These are phyloP conservation scores for Vimba vimba DNA, from an alignment of 2,113 vertebrate genomes.

Conservation along the genomic window DNA sequence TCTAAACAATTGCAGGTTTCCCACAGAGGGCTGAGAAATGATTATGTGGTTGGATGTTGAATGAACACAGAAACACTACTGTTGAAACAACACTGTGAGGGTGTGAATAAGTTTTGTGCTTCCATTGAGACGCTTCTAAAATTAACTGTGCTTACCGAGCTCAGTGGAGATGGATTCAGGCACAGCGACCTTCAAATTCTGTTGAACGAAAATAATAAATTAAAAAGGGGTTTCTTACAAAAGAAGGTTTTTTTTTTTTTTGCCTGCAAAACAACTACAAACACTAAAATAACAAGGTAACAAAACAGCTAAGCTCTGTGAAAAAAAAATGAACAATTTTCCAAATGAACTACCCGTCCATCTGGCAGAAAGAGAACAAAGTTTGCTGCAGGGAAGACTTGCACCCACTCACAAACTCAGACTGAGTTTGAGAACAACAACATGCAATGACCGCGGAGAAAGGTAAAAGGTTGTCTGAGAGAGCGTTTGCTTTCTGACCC, in stretches of 20 bases:
- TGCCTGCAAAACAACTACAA: not conserved
- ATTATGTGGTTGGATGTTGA: conserved; percentile 20
- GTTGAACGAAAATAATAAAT: conserved; percentile 48
- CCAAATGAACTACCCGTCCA: not conserved
- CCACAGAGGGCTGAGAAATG: conserved; percentile 21
- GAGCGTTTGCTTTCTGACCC: conserved; percentile 26
- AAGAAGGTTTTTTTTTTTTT: not conserved
- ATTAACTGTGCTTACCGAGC: conserved; percentile 79
- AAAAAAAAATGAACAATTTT: not conserved
- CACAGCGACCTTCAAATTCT: conserved; percentile 92
- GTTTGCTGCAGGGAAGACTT: conserved; percentile 23
- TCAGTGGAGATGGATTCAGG: conserved; percentile 88
- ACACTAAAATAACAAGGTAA: conserved; percentile 8
- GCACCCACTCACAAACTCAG: not conserved
- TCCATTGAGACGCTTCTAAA: not conserved
- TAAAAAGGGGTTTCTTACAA: conserved; percentile 4
- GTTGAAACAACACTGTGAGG: conserved; percentile 11
- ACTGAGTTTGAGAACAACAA: conserved; percentile 17
- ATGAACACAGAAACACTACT: not conserved
- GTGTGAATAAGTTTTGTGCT: not conserved
- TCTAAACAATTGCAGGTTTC: conserved; percentile 1
- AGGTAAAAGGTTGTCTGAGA: conserved; percentile 31
- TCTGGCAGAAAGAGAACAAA: conserved; percentile 26
- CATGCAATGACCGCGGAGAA: not conserved
- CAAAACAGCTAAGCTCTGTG: not conserved